A percentile compares a stretch with the other conserved stretches of the same genome.
phyloP scores from a whole-genome alignment of 2,113 vertebrate species.

The Saguinus midas region DNA sequence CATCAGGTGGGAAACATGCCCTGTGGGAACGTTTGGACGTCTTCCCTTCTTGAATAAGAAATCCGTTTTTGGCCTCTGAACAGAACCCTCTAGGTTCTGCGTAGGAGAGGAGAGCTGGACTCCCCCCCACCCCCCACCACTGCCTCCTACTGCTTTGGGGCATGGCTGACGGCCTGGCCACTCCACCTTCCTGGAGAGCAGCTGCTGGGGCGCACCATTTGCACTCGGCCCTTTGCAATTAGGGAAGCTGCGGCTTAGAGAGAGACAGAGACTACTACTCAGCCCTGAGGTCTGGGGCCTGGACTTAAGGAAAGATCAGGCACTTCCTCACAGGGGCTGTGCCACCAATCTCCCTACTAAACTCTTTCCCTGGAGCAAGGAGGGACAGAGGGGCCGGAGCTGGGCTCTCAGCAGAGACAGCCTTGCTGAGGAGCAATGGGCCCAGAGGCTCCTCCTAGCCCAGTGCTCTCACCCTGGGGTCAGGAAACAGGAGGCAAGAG shows the following conservation, averaged over 20 bases:
- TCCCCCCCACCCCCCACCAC: not conserved
- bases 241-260: not conserved
- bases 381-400: not conserved
- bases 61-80: not conserved
- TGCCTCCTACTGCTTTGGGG: not conserved
- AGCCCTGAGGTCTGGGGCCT: rapidly evolving
- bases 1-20: not conserved
- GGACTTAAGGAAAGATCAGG: not conserved
- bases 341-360: rapidly evolving
- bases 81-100: not conserved
- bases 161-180: not conserved
- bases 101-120: not conserved
- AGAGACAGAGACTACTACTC: rapidly evolving
- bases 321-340: not conserved
- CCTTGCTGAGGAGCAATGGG: not conserved
- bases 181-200: too few relatives aligned
- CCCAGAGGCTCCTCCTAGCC: not conserved
- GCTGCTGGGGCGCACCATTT: rapidly evolving
- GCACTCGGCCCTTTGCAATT: rapidly evolving
- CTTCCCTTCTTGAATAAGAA: not conserved
- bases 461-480: rapidly evolving
- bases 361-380: rapidly evolving
- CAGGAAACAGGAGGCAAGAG: not conserved
- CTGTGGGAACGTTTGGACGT: not conserved
- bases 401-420: not conserved